Evolutionary conservation across 1,140 invertebrate genomes (phyloP).

Genomic region (Zaprionus taronus): DNA sequence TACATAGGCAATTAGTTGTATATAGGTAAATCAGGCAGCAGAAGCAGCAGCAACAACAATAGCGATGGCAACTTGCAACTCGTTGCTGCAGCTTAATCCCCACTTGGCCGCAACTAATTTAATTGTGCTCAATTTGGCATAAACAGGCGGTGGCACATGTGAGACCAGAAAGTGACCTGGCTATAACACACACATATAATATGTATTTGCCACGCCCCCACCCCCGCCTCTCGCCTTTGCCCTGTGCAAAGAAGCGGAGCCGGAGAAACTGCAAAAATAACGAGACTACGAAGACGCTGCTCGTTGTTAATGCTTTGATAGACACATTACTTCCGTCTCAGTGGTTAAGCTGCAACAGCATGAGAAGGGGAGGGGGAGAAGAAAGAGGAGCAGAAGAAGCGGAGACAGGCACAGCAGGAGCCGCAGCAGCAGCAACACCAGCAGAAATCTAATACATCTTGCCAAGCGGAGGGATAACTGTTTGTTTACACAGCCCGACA

Average conservation of each 20-base stretch:
- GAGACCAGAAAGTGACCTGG: slow-evolving; percentile 31
- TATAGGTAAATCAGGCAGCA: slow-evolving; percentile 53
- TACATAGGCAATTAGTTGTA: slow-evolving; percentile 82
- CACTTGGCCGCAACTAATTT: slow-evolving; percentile 77
- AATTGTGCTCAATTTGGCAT: slow-evolving; percentile 82
- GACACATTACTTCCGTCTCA: slow-evolving; percentile 82
- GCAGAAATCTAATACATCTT: slow-evolving; percentile 80
- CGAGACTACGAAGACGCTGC: slow-evolving; percentile 48
- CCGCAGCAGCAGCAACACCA: slow-evolving; percentile 27
- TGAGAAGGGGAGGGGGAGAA: slow-evolving; percentile 6
- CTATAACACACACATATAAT: slow-evolving; percentile 18
- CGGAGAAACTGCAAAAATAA: slow-evolving; percentile 22
- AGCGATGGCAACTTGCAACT: slow-evolving; percentile 27
- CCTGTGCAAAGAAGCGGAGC: neutral
- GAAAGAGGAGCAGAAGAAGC: too few relatives aligned
- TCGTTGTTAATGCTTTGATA: slow-evolving; percentile 83
- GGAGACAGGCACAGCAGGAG: slow-evolving; percentile 24
- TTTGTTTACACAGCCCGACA: slow-evolving; percentile 73
- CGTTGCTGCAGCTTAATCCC: slow-evolving; percentile 63
- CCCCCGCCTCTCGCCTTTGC: too few relatives aligned
- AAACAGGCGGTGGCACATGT: slow-evolving; percentile 60
- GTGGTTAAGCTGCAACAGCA: slow-evolving; percentile 70
- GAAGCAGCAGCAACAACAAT: slow-evolving; percentile 48
- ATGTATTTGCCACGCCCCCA: slow-evolving; percentile 30
- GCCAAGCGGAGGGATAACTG: slow-evolving; percentile 72